phyloP scores from a whole-genome alignment of 2,113 vertebrate genomes.

The Neogale vison region DNA sequence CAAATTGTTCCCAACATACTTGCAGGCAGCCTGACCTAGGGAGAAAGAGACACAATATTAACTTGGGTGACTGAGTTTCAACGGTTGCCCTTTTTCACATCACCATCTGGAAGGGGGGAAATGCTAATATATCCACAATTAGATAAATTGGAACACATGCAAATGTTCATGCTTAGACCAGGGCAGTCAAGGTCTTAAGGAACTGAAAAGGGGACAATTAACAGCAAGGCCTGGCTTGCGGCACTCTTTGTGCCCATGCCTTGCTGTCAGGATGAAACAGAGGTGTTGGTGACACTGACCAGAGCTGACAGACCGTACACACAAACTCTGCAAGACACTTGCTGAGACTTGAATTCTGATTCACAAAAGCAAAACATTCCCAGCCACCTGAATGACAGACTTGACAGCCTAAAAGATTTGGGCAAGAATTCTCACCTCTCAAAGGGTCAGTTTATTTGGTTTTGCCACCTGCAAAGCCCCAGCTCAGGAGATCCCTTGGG shows the following conservation, averaged over 20 bases:
- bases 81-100: constrained; percentile 61
- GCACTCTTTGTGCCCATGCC: constrained; percentile 52
- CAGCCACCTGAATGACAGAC: constrained; percentile 54
- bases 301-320: constrained; percentile 37
- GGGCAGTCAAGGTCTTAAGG: constrained; percentile 46
- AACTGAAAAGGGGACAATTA: constrained; percentile 17
- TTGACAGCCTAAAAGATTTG: neutral
- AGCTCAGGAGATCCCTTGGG: neutral
- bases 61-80: constrained; percentile 55
- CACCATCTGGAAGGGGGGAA: constrained; percentile 61
- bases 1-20: constrained; percentile 59
- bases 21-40: constrained; percentile 46
- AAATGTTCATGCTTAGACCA: constrained; percentile 52
- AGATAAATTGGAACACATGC: constrained; percentile 64
- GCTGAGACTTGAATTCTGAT: constrained; percentile 30
- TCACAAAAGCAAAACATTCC: constrained; percentile 28
- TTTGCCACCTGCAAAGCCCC: constrained; percentile 52
- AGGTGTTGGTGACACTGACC: constrained; percentile 74
- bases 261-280: constrained; percentile 59
- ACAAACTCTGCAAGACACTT: constrained; percentile 19
- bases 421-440: constrained; percentile 59
- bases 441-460: constrained; percentile 51
- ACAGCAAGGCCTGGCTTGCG: constrained; percentile 38
- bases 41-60: constrained; percentile 41
- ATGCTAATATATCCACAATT: constrained; percentile 57